Percentiles rank a stretch among this genome's conserved stretches.
These are phyloP conservation scores for Labrus mixtus DNA, from an alignment of 2,113 vertebrate genomes.

Conservation along the genomic window DNA sequence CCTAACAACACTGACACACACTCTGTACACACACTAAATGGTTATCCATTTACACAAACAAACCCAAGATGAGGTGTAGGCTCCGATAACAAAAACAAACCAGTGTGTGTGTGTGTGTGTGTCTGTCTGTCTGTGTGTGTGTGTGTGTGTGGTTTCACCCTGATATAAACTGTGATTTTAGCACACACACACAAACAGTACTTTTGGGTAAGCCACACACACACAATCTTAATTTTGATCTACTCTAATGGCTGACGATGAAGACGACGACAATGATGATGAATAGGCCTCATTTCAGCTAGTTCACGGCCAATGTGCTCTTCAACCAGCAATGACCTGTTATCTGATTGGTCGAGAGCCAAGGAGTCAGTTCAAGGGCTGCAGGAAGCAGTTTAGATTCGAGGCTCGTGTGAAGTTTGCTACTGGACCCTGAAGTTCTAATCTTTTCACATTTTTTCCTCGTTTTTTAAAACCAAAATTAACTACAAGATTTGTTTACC, in stretches of 20 bases:
- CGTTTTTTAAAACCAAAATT: no score
- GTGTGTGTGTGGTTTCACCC: no score
- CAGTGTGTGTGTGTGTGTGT: no score
- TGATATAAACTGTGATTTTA: no score
- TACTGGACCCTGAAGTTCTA: no score
- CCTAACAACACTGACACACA: conserved; percentile 10
- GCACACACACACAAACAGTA: no score
- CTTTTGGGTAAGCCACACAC: not conserved
- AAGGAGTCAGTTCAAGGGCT: conserved; percentile 47
- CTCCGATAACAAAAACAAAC: conserved; percentile 4
- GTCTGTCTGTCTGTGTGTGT: no score
- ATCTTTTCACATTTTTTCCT: no score
- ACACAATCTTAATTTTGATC: conserved; percentile 48
- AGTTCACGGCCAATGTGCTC: conserved; percentile 75
- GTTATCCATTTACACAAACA: conserved; percentile 30
- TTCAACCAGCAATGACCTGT: conserved; percentile 43
- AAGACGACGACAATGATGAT: conserved; percentile 24
- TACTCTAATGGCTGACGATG: conserved; percentile 38
- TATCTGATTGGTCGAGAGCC: conserved; percentile 75
- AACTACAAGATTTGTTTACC: no score
- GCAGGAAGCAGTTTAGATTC: conserved; percentile 1
- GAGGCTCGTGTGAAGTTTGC: not conserved
- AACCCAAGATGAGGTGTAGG: conserved; percentile 1
- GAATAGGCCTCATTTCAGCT: conserved; percentile 58
- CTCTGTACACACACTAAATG: conserved; percentile 1